These are phyloP conservation scores for Anthopleura xanthogrammica DNA, from an alignment of 92 coral and sea anemone species.

Conservation along the genomic window DNA sequence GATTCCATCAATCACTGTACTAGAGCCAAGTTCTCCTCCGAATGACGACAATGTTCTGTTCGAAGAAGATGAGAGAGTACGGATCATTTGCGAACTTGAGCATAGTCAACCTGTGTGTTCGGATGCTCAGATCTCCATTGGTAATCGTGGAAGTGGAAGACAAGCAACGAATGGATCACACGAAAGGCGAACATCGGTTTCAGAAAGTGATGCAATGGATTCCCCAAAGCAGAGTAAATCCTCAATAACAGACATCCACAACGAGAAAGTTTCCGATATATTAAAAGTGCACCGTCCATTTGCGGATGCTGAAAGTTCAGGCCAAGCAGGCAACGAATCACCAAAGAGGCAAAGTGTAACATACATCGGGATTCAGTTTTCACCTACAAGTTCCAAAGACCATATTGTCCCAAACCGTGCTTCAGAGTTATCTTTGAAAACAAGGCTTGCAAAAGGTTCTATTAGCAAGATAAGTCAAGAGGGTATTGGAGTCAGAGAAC, in stretches of 20 bases:
- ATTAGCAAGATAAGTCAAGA: neutral
- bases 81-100: slow-evolving; percentile 24
- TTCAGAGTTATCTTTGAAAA: slow-evolving; percentile 4
- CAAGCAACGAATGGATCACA: neutral
- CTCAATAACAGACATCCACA: neutral
- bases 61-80: slow-evolving; percentile 19
- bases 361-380: slow-evolving; percentile 30
- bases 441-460: slow-evolving; percentile 15
- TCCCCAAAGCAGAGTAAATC: neutral
- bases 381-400: slow-evolving; percentile 8
- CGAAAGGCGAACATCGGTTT: neutral
- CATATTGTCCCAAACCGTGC: neutral
- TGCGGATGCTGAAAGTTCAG: neutral
- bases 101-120: neutral
- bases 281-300: neutral
- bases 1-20: slow-evolving; percentile 28
- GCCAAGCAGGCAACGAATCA: neutral
- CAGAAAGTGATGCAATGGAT: neutral
- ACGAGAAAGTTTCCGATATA: neutral
- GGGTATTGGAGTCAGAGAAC: neutral
- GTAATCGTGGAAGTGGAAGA: neutral
- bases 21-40: slow-evolving; percentile 34
- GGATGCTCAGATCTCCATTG: neutral
- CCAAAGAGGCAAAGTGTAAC: slow-evolving; percentile 28
- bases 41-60: slow-evolving; percentile 32